These are phyloP conservation scores for Axinella damicornis DNA, from an alignment of 37 sponge, comb jelly and placozoan genomes.

Conservation along the genomic window DNA sequence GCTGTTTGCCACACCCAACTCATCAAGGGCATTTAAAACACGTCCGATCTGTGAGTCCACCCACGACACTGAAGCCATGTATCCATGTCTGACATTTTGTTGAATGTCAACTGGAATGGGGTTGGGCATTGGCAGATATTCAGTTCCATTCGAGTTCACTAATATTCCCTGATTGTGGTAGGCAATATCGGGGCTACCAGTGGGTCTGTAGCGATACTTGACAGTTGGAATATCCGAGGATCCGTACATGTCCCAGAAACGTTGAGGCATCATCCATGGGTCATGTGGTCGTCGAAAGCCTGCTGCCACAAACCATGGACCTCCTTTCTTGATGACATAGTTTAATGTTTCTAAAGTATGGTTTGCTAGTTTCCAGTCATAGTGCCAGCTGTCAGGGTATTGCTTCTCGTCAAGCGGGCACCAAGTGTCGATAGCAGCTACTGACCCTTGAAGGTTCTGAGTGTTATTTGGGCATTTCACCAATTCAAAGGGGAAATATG, in stretches of 20 bases:
- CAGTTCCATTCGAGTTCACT: neutral
- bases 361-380: conserved; percentile 25
- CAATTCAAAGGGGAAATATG: neutral
- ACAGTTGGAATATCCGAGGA: conserved; percentile 4
- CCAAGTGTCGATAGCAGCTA: neutral
- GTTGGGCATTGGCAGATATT: conserved; percentile 26
- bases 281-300: conserved; percentile 27
- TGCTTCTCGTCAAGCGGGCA: conserved; percentile 26
- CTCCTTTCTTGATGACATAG: conserved; percentile 19
- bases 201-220: neutral
- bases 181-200: conserved; percentile 14
- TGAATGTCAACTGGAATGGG: conserved; percentile 31
- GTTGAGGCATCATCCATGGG: conserved; percentile 36
- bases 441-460: neutral
- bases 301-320: conserved; percentile 38
- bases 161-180: conserved; percentile 29
- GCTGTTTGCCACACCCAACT: neutral
- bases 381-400: conserved; percentile 27
- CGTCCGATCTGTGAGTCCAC: conserved; percentile 31
- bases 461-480: conserved; percentile 12
- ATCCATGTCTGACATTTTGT: conserved; percentile 21
- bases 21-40: conserved; percentile 14
- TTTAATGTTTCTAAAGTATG: conserved; percentile 16
- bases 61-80: conserved; percentile 37
- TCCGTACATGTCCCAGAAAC: conserved; percentile 41